Conservation (phyloP, 2,888 invertebrate genomes). For the Euplagia quadripunctaria region DNA sequence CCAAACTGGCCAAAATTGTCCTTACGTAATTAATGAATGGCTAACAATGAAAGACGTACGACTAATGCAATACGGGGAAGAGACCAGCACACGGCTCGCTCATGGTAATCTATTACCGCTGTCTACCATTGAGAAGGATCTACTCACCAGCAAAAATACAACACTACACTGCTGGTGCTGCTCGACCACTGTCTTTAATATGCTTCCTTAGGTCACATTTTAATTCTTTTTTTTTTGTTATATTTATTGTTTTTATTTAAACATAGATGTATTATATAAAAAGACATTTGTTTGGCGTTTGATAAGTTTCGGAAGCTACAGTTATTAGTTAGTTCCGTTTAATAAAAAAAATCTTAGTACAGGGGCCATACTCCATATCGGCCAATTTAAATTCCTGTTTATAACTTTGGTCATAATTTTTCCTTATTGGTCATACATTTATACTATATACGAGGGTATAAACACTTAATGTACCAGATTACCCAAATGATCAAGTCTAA, state of each 20-base stretch:
- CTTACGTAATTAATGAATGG: no score
- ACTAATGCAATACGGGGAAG: no score
- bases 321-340: constrained; percentile 5
- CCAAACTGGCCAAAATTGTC: no score
- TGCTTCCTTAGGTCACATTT: not conserved
- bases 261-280: not conserved
- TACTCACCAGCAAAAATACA: not conserved
- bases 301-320: not conserved
- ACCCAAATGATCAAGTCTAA: constrained; percentile 57
- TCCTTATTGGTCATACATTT: constrained; percentile 72
- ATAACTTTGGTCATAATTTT: constrained; percentile 81
- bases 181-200: not conserved
- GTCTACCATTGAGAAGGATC: not conserved
- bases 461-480: constrained; percentile 50
- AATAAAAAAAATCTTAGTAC: constrained; percentile 12
- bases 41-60: no score
- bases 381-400: constrained; percentile 73
- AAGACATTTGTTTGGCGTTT: not conserved
- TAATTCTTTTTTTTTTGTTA: not conserved
- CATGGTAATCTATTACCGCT: not conserved
- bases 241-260: not conserved
- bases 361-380: constrained; percentile 38
- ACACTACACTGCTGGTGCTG: not conserved
- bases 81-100: not conserved
- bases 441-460: constrained; percentile 38